Conservation (phyloP, 2,113 vertebrate genomes). For the Serilophus lunatus region DNA sequence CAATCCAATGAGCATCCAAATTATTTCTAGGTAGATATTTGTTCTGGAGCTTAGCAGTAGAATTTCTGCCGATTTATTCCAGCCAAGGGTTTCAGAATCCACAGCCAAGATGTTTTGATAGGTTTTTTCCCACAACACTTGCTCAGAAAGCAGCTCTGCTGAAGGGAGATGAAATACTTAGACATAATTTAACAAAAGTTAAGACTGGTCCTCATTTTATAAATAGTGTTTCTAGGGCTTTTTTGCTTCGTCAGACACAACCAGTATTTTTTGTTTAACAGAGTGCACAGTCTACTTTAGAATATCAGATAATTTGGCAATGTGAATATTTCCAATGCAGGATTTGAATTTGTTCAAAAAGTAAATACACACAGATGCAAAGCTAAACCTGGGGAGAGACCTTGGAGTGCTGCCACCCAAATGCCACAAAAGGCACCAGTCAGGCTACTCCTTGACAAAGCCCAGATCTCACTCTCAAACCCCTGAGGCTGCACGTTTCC, state of each 20-base stretch:
- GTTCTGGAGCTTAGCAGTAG: not conserved
- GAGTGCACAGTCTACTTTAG: fast-evolving
- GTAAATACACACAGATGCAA: not conserved
- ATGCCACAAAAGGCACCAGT: not conserved
- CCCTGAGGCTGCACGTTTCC: not conserved
- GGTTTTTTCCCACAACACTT: not conserved
- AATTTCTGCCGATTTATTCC: not conserved
- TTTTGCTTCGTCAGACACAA: not conserved
- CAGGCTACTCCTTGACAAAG: not conserved
- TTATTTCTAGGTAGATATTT: not conserved
- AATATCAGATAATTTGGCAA: not conserved
- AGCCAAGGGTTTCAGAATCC: not conserved
- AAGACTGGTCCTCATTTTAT: not conserved
- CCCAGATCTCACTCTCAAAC: not conserved
- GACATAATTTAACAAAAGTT: not conserved
- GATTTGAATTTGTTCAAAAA: not conserved
- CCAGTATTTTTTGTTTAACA: not conserved
- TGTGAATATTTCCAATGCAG: not conserved
- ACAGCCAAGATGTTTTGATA: not conserved
- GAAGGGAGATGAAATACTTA: not conserved
- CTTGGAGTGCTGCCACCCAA: not conserved
- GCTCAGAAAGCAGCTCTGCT: not conserved
- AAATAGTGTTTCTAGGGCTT: not conserved
- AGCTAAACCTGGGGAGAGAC: too few species aligned
- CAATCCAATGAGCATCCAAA: not conserved